A percentile compares a stretch with the other conserved stretches of the same genome.
phyloP scores from a whole-genome alignment of 2,797 vertebrate species.

The Sphenodon punctatus region DNA sequence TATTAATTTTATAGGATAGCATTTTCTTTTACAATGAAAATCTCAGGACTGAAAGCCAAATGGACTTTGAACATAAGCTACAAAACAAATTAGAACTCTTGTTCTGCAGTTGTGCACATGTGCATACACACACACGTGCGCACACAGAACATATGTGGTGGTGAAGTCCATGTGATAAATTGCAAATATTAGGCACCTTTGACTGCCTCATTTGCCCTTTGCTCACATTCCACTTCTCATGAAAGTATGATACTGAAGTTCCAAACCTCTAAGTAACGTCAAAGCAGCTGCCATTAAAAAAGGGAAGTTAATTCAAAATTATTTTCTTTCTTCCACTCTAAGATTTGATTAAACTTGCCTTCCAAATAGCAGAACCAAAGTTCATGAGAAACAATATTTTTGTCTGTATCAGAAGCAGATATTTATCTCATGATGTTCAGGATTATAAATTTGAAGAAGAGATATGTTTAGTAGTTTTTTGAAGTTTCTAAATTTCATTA shows the following conservation, averaged over 20 bases:
- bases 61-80: background rate
- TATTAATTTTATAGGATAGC: background rate
- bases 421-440: background rate
- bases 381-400: background rate
- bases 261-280: background rate
- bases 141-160: background rate
- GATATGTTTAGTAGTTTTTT: background rate
- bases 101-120: background rate
- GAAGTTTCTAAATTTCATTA: background rate
- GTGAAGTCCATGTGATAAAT: background rate
- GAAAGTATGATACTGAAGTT: background rate
- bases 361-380: background rate
- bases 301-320: background rate
- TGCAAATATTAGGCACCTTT: background rate
- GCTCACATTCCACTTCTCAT: background rate
- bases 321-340: background rate
- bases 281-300: too few relatives aligned
- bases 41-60: background rate
- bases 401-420: background rate
- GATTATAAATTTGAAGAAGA: background rate
- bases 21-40: background rate
- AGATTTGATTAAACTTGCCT: background rate
- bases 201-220: background rate
- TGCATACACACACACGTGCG: background rate
- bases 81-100: background rate